Evolutionary conservation across 1,140 invertebrate genomes (phyloP), one percentile per base, ranked within the genome.

Genomic region (Probaryconus sp.): DNA sequence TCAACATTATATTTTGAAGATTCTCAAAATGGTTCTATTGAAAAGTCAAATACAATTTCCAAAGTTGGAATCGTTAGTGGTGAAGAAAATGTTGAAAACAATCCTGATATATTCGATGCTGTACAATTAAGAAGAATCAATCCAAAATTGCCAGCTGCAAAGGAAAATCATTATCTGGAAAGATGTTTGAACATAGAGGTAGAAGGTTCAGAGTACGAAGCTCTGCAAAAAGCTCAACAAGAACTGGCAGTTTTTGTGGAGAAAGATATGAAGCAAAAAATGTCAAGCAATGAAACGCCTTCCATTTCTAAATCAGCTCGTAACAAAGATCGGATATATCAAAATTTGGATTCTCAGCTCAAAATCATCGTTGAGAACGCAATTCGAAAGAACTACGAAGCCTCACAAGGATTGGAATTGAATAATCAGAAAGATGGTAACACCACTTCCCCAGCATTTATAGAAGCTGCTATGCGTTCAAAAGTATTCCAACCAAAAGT

Each of bases 111-210:
- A 0, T 83, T 86, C 3, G 85, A 87, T 26, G 84, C 85, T 0
- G 81, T 87, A 3, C 79, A 87, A 14, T 45, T 87, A 4, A 78
- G 84, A 20, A 76, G 81, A 14, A 67, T 86, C 14, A 68, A 79
- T 50, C 81, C 84, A 2, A 72, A 73, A 16, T 42, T 24, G 0
- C 20, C 64, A 1, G 47, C 56, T 1, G 31, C 47, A 0, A 76
- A 65, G 5, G 77, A 82, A 7, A 81, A 76, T 21, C 81, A 73
- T 35, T 77, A 68, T 9, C 6, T 84, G 0, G 81, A 87, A 37
- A 78, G 79, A 13, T 87, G 86, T 65, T 47, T 88, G 5, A 86
- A 86, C 9, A 85, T 87, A 10, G 82, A 86, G 24, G 79, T 87
- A 0, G 85, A 87, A 28, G 83, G 84, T 3, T 79, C 78, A 3